These are phyloP conservation scores for Rugalucina vietnamica DNA, from an alignment of 2,888 invertebrate species.

Conservation along the genomic window DNA sequence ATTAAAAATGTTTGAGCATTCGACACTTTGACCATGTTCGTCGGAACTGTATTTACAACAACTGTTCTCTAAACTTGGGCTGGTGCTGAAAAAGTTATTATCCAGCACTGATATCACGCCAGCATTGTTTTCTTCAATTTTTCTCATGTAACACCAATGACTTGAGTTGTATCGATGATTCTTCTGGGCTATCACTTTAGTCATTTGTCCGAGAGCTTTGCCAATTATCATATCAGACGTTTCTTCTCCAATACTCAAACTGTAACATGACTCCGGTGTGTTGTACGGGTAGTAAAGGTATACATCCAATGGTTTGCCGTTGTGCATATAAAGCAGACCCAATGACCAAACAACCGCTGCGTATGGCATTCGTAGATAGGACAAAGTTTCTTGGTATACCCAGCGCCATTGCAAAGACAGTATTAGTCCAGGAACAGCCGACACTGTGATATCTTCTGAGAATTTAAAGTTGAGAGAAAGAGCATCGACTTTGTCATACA, in stretches of 20 bases:
- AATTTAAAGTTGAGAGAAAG: not conserved
- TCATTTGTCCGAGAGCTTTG: not conserved
- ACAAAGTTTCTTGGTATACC: not conserved
- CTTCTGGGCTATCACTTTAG: not conserved
- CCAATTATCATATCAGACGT: not conserved
- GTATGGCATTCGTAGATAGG: not conserved
- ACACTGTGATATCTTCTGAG: not conserved
- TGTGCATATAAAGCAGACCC: not conserved
- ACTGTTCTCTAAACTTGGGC: not conserved
- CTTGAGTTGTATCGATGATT: not conserved
- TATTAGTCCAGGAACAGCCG: not conserved
- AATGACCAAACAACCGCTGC: not conserved
- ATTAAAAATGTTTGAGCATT: not conserved
- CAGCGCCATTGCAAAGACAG: not conserved
- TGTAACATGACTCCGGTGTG: not conserved
- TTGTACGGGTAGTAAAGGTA: not conserved
- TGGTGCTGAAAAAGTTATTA: not conserved
- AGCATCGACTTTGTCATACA: not conserved
- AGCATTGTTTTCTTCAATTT: not conserved
- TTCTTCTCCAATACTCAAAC: not conserved
- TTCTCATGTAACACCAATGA: not conserved
- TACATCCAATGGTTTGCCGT: not conserved
- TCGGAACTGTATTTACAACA: not conserved
- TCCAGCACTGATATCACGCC: not conserved
- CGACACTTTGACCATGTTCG: not conserved